Conservation (phyloP, 2,888 invertebrate species). For the Plagodis pulveraria region DNA sequence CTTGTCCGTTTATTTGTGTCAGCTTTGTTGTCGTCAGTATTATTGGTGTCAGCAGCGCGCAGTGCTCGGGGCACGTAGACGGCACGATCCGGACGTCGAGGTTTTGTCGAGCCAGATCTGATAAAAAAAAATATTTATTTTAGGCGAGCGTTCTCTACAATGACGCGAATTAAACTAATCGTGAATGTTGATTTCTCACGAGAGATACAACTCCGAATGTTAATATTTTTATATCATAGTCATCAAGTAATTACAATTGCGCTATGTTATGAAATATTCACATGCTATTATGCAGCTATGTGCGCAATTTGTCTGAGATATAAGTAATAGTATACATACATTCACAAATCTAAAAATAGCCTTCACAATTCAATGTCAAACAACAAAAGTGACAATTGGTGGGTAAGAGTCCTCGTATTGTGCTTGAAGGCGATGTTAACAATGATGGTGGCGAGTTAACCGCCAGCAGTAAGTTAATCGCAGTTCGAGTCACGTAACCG, state of each 20-base stretch:
- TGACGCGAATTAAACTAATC: constrained; percentile 21
- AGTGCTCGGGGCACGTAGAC: constrained; percentile 91
- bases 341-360: constrained; percentile 21
- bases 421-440: constrained; percentile 19
- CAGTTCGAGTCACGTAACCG: constrained; percentile 36
- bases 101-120: constrained; percentile 72
- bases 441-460: constrained; percentile 21
- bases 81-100: constrained; percentile 90
- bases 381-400: constrained; percentile 17
- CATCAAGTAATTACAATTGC: constrained; percentile 23
- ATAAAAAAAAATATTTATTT: constrained; percentile 37
- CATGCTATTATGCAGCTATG: constrained; percentile 8
- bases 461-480: constrained; percentile 23
- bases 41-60: constrained; percentile 65
- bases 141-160: constrained; percentile 20
- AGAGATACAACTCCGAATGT: constrained; percentile 19
- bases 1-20: constrained; percentile 52
- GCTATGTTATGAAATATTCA: constrained; percentile 22
- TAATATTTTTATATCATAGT: constrained; percentile 22
- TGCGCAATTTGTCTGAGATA: not conserved
- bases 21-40: constrained; percentile 54
- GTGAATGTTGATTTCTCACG: constrained; percentile 24
- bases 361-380: constrained; percentile 23
- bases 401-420: constrained; percentile 7
- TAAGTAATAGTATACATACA: constrained; percentile 3